Evolutionary conservation across 2,888 invertebrate species (phyloP), one percentile per base, ranked within the genome.

Genomic region (Ennomos quercinarius): DNA sequence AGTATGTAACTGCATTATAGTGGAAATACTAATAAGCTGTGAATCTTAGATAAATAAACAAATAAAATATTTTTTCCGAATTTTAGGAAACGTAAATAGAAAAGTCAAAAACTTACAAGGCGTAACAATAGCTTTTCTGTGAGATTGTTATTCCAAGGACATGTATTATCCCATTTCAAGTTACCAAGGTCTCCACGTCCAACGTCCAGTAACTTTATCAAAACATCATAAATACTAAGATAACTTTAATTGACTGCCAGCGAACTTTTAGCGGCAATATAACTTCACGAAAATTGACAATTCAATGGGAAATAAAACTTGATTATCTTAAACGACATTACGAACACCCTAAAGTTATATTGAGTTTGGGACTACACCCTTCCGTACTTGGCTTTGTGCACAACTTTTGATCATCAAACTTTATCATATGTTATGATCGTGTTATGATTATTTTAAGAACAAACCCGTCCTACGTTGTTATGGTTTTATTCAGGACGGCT

Each of bases 291-390:
- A 66, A 64, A 66, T 64, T 68, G 60, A 48, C 66, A 66, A 59
- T 66, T 66, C 63, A 68, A 64, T 64, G 56, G 57, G 61, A 63
- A 66, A 66, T 68, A 68, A 68, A 68, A 66, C 66, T 63, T 66
- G 61, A 68, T 68, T 66, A 68, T 68, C 68, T 64, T 61, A 66
- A 63, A 61, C 60, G 68, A 64, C 64, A 53, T 64, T 68, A 64
- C 49, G 60, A 66, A 68, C 64, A 59, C 60, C 63, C 60, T 63
- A 49, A 68, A 68, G 64, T 68, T 66, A 66, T 68, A 66, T 66
- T 58, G 66, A 68, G 68, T 68, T 68, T 63, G 51, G 47, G 44
- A 56, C 44, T 42, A 58, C 53, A 44, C 50, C 46, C 38, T 53
- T 38, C 41, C 12, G 9, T 36, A 47, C 41, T 53, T 57, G 50